phyloP scores from a whole-genome alignment of 2,113 vertebrate genomes.

The Centropus bengalensis region DNA sequence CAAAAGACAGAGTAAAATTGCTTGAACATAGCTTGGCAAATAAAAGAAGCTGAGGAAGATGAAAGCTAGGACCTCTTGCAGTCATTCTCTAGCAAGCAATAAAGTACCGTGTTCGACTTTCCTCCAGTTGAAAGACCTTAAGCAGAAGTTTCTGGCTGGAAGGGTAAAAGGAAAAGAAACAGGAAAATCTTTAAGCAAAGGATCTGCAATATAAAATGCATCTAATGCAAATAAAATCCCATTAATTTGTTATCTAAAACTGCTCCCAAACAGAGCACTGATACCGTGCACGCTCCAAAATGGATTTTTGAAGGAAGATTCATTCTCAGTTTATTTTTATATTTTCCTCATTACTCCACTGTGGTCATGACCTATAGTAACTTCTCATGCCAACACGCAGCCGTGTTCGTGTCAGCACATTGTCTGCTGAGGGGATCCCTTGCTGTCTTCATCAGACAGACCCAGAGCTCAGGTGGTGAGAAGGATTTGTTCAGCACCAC shows the following conservation, averaged over 20 bases:
- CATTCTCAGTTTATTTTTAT: background rate
- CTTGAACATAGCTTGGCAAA: background rate
- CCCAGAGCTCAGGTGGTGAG: background rate
- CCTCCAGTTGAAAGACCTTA: background rate
- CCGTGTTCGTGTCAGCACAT: background rate
- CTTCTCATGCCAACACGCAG: background rate
- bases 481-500: background rate
- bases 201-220: background rate
- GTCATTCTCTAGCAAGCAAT: background rate
- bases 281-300: background rate
- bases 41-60: background rate
- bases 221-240: background rate
- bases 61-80: background rate
- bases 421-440: background rate
- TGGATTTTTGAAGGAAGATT: background rate
- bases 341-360: background rate
- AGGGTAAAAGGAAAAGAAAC: background rate
- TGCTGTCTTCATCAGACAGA: background rate
- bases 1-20: background rate
- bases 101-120: background rate
- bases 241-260: background rate
- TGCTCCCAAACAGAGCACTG: background rate
- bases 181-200: background rate
- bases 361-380: background rate
- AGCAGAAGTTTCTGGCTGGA: background rate